Percentiles rank a stretch among this genome's conserved stretches.
phyloP scores from a whole-genome alignment of 2,797 vertebrate species.

The Gadopsis bispinosus region DNA sequence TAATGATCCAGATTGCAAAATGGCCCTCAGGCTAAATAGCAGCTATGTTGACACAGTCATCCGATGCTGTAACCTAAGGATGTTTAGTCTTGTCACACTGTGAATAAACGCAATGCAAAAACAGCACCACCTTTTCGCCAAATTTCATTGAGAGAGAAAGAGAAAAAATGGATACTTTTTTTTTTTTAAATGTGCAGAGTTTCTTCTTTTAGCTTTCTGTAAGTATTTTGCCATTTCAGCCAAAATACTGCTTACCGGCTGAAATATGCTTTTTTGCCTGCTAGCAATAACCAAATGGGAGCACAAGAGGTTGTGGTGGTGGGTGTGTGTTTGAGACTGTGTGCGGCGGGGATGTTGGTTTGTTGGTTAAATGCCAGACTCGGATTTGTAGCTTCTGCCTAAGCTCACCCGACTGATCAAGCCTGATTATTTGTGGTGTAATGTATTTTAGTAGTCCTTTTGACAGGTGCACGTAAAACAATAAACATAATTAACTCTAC shows the following conservation, averaged over 20 bases:
- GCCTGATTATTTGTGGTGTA: background rate
- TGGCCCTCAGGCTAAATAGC: constrained; percentile 6
- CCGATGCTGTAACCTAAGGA: constrained; percentile 19
- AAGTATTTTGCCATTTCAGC: constrained; percentile 39
- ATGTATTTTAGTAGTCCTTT: too few relatives aligned
- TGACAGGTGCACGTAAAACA: constrained; percentile 7
- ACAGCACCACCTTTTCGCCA: constrained; percentile 6
- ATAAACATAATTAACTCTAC: background rate
- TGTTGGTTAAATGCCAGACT: constrained; percentile 8
- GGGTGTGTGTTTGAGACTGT: background rate
- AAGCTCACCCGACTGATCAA: constrained; percentile 1
- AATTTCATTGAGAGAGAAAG: background rate
- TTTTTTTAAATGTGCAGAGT: background rate
- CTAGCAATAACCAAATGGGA: constrained; percentile 36
- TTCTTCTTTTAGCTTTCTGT: background rate
- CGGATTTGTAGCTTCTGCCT: background rate
- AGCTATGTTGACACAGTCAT: constrained; percentile 45
- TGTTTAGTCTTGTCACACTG: constrained; percentile 17
- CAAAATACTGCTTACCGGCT: constrained; percentile 30
- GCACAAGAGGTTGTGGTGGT: background rate
- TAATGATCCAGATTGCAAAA: constrained; percentile 24
- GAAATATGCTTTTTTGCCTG: constrained; percentile 19
- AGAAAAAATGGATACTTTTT: background rate
- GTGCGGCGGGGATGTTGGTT: background rate
- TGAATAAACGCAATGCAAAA: constrained; percentile 35